Percentiles rank a stretch among this genome's conserved stretches.
Evolutionary conservation across 2,113 vertebrate genomes (phyloP).

Genomic region (Cygnus buccinator): DNA sequence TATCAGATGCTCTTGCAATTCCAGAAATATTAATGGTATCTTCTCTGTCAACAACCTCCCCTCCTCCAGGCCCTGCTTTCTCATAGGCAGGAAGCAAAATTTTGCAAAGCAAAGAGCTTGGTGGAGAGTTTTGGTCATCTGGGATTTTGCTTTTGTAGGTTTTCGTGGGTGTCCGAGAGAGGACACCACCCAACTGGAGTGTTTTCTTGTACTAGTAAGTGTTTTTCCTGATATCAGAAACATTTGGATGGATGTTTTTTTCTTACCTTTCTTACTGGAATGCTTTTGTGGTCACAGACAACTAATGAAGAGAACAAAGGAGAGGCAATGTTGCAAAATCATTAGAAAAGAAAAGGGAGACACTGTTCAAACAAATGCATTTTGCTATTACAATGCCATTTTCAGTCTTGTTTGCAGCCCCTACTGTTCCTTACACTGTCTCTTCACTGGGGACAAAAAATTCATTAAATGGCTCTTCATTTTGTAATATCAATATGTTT

Average conservation of each 20-base stretch:
- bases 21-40: constrained; percentile 56
- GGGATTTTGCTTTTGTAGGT: constrained; percentile 33
- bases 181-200: background rate
- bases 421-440: constrained; percentile 65
- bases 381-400: constrained; percentile 66
- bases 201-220: constrained; percentile 1
- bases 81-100: constrained; percentile 11
- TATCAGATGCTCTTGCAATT: constrained; percentile 3
- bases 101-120: constrained; percentile 17
- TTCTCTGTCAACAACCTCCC: constrained; percentile 45
- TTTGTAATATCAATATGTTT: constrained; percentile 72
- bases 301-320: constrained; percentile 64
- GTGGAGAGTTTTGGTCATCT: background rate
- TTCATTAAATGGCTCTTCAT: constrained; percentile 68
- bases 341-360: constrained; percentile 49
- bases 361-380: constrained; percentile 42
- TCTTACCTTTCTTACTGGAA: constrained; percentile 61
- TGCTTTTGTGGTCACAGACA: constrained; percentile 44
- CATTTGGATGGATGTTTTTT: background rate
- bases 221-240: constrained; percentile 22
- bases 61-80: constrained; percentile 31
- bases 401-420: constrained; percentile 64
- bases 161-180: background rate
- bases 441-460: constrained; percentile 68
- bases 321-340: constrained; percentile 60